phyloP scores from a whole-genome alignment of 1,140 invertebrate genomes.

The Lepeophtheirus salmonis region DNA sequence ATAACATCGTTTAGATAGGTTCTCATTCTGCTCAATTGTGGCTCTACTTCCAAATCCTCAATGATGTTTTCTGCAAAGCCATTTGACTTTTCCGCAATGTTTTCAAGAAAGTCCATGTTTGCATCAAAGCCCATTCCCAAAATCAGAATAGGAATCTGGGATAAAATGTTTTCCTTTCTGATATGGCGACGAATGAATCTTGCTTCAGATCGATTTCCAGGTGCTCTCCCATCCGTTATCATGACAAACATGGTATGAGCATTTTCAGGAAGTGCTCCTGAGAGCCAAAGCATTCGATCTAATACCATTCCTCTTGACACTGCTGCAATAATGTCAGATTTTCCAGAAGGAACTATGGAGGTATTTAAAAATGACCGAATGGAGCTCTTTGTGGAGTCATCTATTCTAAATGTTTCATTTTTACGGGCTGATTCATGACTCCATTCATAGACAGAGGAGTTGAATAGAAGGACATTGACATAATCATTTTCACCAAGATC shows the following conservation, averaged over 20 bases:
- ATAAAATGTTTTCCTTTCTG: background rate
- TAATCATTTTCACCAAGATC: background rate
- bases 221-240: conserved; percentile 6
- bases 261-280: conserved; percentile 2
- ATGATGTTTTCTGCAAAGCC: conserved; percentile 5
- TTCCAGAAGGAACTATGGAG: background rate
- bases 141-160: background rate
- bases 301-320: background rate
- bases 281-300: conserved; percentile 4
- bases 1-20: conserved; percentile 8
- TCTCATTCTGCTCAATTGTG: background rate
- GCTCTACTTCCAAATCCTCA: conserved; percentile 11
- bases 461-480: background rate
- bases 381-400: background rate
- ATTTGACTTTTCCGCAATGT: conserved; percentile 1
- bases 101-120: conserved; percentile 10
- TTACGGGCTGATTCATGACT: background rate
- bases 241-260: background rate
- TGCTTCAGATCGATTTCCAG: background rate
- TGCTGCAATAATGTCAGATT: background rate
- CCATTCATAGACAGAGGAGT: background rate
- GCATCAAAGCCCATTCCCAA: conserved; percentile 13
- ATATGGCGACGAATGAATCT: background rate
- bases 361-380: background rate
- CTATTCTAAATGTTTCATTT: background rate